Evolutionary conservation across 2,113 vertebrate genomes (phyloP), one percentile per base, ranked within the genome.

Genomic region (Bubo blakistoni): DNA sequence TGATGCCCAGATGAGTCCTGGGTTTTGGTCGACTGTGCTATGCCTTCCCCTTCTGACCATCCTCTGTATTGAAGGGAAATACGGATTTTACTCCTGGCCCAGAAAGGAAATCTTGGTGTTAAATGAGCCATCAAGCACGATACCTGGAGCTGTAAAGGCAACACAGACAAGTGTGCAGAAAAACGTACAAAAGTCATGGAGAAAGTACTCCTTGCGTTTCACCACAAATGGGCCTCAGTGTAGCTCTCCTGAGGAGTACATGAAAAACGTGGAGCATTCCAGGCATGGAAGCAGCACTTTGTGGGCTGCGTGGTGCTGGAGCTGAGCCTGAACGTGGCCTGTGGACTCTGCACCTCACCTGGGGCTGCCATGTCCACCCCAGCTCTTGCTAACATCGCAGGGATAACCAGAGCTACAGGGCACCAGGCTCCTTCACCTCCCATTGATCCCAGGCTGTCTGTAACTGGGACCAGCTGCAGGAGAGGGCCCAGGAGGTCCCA

Each of bases 91-190:
- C 25, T 93, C 27, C 63, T 62, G 67, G 44, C 13, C 40, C 27
- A 81, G 69, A 79, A 42, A 81, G 26, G 70, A 94, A 86, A 81
- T 83, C 52, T 88, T 67, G 72, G 34, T 83, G 49, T 93, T 83
- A 69, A 85, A 51, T 0, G 0, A 93, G 54, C 44, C 40, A 47
- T 66, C 0, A 0, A 88, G 17, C 80, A 84, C 1, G 3, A 72
- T 83, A 88, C 57, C 67, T 62, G 57, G 58, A 92, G 34, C 72
- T 93, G 58, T 44, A 66, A 89, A 57, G 44, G 40, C 40, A 92
- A 54, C 27, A 30, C 5, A 91, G 72, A 54, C 34, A 19, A 76
- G 24, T 0, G 2, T 42, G 29, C 74, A 91, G 66, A 84, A 79
- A 81, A 88, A 72, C 36, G 54, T 11, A 52, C 3, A 18, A 13